These are phyloP conservation scores for Umimayanthus kanabou DNA, from an alignment of 92 coral and sea anemone species.

Conservation along the genomic window DNA sequence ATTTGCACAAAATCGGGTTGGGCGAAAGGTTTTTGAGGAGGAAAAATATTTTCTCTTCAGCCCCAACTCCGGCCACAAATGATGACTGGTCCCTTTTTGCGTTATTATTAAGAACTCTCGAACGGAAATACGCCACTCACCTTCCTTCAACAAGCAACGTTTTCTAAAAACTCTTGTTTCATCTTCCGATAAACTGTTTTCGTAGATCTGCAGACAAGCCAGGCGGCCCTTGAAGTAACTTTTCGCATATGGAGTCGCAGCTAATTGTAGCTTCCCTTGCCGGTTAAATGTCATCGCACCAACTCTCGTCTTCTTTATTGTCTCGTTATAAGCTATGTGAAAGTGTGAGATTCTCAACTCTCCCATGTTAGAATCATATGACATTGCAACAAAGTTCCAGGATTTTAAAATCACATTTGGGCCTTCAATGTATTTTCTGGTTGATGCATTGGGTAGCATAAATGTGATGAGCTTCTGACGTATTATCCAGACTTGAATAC, in stretches of 20 bases:
- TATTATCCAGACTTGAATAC: constrained; percentile 27
- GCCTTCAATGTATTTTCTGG: neutral
- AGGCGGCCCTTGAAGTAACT: constrained; percentile 23
- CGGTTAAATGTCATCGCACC: neutral
- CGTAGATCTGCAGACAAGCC: constrained; percentile 31
- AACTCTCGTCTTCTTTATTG: neutral
- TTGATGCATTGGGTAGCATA: neutral
- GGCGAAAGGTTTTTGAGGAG: too few relatives aligned
- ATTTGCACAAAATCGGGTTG: too few relatives aligned
- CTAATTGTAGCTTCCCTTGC: neutral
- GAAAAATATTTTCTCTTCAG: too few relatives aligned
- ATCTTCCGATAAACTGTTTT: neutral
- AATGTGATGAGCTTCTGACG: neutral
- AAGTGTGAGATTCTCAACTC: neutral
- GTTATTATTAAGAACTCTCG: too few relatives aligned
- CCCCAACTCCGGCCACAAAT: too few relatives aligned
- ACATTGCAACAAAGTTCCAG: constrained; percentile 28
- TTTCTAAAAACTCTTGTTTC: neutral
- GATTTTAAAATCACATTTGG: neutral
- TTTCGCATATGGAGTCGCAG: constrained; percentile 14
- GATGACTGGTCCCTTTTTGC: too few relatives aligned
- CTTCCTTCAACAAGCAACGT: constrained; percentile 1
- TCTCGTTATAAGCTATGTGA: neutral
- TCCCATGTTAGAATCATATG: neutral
- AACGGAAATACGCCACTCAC: neutral